A percentile compares a stretch with the other conserved stretches of the same genome.
These are phyloP conservation scores for Rotaria macrura DNA, from an alignment of 2,888 invertebrate genomes.

Conservation along the genomic window DNA sequence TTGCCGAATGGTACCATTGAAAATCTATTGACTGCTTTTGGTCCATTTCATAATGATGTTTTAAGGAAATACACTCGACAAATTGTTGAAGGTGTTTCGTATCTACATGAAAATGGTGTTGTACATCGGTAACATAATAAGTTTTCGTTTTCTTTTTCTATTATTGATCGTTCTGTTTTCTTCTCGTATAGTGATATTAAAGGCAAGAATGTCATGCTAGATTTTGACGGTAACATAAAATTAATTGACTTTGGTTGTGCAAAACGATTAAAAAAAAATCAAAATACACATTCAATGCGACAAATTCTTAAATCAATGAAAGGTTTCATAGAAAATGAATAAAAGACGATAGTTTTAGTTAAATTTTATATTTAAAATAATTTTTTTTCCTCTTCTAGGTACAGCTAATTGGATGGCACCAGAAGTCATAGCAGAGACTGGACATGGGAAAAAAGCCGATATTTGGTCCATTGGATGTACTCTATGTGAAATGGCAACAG, in stretches of 20 bases:
- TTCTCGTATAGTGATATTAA: slow-evolving; percentile 46
- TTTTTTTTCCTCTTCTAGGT: slow-evolving; percentile 33
- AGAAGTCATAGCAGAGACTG: slow-evolving; percentile 49
- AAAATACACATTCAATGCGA: slow-evolving; percentile 40
- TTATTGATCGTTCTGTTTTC: not conserved
- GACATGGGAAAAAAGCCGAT: slow-evolving; percentile 50
- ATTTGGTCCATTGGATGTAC: slow-evolving; percentile 41
- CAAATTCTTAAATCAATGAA: slow-evolving; percentile 48
- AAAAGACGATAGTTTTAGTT: not conserved
- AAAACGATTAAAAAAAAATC: slow-evolving; percentile 46
- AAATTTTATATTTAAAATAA: not conserved
- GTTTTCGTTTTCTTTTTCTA: slow-evolving; percentile 3
- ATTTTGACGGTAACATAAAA: slow-evolving; percentile 49
- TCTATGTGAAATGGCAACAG: slow-evolving; percentile 40
- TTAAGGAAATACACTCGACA: slow-evolving; percentile 47
- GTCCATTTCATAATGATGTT: slow-evolving; percentile 48
- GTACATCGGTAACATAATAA: slow-evolving; percentile 44
- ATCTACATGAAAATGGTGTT: slow-evolving; percentile 48
- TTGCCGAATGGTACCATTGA: slow-evolving; percentile 50
- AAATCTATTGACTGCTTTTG: slow-evolving; percentile 46
- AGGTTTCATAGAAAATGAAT: slow-evolving; percentile 36
- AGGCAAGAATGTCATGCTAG: slow-evolving; percentile 50
- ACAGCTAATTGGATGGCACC: slow-evolving; percentile 52
- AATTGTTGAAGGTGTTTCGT: slow-evolving; percentile 49
- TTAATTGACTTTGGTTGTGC: slow-evolving; percentile 51